A percentile compares a stretch with the other conserved stretches of the same genome.
Conservation (phyloP, 2,888 invertebrate genomes). For the Falcaria lacertinaria region DNA sequence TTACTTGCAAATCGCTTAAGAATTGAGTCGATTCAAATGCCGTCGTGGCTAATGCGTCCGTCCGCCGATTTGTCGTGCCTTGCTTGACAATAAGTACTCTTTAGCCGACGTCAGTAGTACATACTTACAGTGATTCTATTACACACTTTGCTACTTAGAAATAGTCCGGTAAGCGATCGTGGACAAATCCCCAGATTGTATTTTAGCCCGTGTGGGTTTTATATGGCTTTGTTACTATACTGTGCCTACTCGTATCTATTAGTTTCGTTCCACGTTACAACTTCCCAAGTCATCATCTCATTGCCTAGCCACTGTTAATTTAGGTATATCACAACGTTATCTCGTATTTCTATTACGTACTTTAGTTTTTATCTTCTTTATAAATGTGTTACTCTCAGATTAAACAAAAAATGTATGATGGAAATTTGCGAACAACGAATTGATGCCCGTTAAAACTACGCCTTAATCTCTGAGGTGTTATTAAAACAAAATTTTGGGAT, state of each 20-base stretch:
- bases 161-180: neutral
- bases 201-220: neutral
- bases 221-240: neutral
- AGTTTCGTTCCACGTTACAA: too few species aligned
- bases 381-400: too few species aligned
- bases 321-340: too few species aligned
- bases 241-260: neutral
- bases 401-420: too few species aligned
- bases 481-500: too few species aligned
- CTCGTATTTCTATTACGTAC: too few species aligned
- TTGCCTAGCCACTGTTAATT: too few species aligned
- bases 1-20: constrained; percentile 18
- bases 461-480: too few species aligned
- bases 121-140: constrained; percentile 8
- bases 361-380: too few species aligned
- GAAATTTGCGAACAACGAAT: too few species aligned
- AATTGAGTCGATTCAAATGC: constrained; percentile 29
- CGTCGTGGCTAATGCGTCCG: constrained; percentile 37
- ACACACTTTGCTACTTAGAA: neutral
- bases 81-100: constrained; percentile 44
- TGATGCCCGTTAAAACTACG: too few species aligned
- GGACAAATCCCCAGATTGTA: neutral
- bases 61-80: constrained; percentile 46
- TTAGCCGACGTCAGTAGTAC: constrained; percentile 27
- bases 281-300: too few species aligned